Evolutionary conservation across 2,888 invertebrate species (phyloP), one percentile per base, ranked within the genome.

Genomic region (Drosophila mimica): DNA sequence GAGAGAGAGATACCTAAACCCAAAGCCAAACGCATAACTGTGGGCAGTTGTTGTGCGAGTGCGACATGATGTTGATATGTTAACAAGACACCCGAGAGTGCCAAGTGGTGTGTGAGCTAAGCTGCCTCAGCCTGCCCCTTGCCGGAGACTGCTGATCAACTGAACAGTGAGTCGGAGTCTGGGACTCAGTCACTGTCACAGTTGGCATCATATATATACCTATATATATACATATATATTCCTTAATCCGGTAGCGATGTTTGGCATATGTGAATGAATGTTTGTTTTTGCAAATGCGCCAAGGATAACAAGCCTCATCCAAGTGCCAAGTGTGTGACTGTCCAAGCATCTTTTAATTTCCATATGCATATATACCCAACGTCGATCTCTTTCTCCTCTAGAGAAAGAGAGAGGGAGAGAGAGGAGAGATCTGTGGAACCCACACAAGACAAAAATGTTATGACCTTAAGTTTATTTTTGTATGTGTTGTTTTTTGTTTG

Each of bases 61-160:
- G 91, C 83, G 89, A 88, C 90, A 88, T 85, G 91, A 88, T 88
- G 91, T 88, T 91, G 91, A 90, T 88, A 88, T 88, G 88, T 88
- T 88, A 88, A 88, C 91, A 88, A 88, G 91, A 89, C 88, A 88
- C 90, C 88, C 86, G 82, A 86, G 89, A 87, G 90, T 87, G 84
- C 89, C 90, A 88, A 90, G 89, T 90, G 80, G 90, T 83, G 77
- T 81, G 81, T 71, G 77, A 72, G 77, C 60, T 74, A 57, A 65
- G 63, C 60, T 59, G 57, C 38, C n/a, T 17, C 52, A 11, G 31
- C 40, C 25, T 25, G 30, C 30, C 28, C 30, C 7, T 20, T 33
- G 34, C 46, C 53, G 6, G 36, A n/a, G 15, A 57, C 20, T 9
- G 43, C 54, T 54, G 51, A 70, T 58, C 61, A 65, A 28, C 38